phyloP scores from a whole-genome alignment of 2,888 invertebrate genomes.

The Polietes domitor region DNA sequence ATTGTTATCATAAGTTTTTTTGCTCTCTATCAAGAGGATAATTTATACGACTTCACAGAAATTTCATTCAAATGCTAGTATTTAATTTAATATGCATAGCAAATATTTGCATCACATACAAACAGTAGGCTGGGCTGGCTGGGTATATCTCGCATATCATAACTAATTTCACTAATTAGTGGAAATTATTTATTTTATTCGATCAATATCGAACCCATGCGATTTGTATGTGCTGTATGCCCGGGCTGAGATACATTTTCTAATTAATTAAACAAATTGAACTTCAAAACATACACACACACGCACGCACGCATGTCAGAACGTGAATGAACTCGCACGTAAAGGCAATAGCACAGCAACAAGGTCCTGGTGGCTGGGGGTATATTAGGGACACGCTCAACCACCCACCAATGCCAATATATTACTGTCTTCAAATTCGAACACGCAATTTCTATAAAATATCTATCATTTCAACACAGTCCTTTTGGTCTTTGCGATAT shows the following conservation, averaged over 20 bases:
- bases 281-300: constrained; percentile 36
- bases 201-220: constrained; percentile 49
- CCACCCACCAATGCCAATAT: constrained; percentile 7
- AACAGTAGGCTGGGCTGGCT: background rate
- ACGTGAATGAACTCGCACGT: background rate
- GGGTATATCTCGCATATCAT: constrained; percentile 41
- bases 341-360: background rate
- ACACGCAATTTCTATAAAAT: constrained; percentile 64
- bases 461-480: constrained; percentile 51
- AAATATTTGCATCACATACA: background rate
- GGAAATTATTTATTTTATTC: constrained; percentile 50
- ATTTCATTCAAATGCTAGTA: background rate
- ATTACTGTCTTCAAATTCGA: constrained; percentile 33
- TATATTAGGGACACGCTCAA: background rate
- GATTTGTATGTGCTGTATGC: constrained; percentile 28
- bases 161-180: constrained; percentile 61
- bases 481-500: constrained; percentile 9
- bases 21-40: too few relatives aligned
- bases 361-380: background rate
- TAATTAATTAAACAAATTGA: constrained; percentile 66
- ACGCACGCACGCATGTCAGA: background rate
- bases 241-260: constrained; percentile 48
- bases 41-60: too few relatives aligned
- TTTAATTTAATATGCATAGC: background rate
- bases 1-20: too few relatives aligned